These are phyloP conservation scores for Slavum lentiscoides DNA, from an alignment of 2,888 invertebrate species.

Conservation along the genomic window DNA sequence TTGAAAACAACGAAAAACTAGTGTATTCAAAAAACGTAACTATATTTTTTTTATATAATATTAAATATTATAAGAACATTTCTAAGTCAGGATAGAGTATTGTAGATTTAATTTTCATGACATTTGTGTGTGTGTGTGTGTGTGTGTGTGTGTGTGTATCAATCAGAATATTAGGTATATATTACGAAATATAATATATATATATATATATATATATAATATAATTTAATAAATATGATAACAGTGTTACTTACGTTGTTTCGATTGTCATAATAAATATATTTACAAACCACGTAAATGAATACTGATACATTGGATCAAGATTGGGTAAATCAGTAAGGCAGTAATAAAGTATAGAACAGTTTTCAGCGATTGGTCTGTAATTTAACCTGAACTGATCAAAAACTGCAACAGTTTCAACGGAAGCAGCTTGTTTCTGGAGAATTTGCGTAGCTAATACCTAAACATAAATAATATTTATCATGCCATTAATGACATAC, in stretches of 20 bases:
- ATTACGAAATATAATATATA: neutral
- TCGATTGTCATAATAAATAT: conserved; percentile 78
- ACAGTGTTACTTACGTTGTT: conserved; percentile 61
- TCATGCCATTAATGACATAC: neutral
- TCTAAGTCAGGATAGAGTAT: no score
- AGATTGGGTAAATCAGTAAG: conserved; percentile 81
- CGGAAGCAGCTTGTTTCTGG: conserved; percentile 77
- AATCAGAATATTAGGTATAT: neutral
- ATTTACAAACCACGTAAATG: conserved; percentile 83
- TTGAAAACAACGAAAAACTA: no score
- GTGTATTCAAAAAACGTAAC: no score
- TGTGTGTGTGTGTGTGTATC: no score
- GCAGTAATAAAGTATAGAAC: conserved; percentile 79
- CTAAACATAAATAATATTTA: conserved; percentile 5
- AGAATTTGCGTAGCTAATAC: conserved; percentile 76
- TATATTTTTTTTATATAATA: no score
- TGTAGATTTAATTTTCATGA: no score
- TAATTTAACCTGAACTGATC: conserved; percentile 76
- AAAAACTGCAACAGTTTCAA: conserved; percentile 76
- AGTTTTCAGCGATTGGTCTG: conserved; percentile 76
- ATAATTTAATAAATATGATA: neutral
- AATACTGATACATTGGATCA: conserved; percentile 89
- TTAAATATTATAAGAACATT: no score
- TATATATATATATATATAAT: neutral
- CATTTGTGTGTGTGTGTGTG: no score